Evolutionary conservation across 2,797 vertebrate species (phyloP), one percentile per base, ranked within the genome.

Genomic region (Luscinia megarhynchos): DNA sequence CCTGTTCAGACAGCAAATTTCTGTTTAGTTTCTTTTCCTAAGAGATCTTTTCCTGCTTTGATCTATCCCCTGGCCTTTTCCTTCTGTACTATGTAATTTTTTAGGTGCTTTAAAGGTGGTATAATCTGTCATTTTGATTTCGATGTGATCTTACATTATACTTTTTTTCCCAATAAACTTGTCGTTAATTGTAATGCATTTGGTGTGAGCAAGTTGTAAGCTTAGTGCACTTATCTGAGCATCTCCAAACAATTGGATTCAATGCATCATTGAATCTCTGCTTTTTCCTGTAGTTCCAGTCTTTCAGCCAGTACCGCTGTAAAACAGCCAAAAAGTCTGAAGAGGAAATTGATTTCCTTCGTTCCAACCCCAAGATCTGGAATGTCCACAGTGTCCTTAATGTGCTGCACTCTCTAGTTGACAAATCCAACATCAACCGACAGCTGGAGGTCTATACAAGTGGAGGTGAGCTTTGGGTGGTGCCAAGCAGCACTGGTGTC

Each of bases 371-470:
- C 38, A 99, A 99, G 97, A 99, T 99, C 97, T 99, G 99, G 99
- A 99, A 99, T 0, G 99, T 99, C 66, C 99, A 99, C 98, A 99
- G 99, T 2, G 99, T 99, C 79, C 98, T 99, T 68, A 99, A 99
- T 9, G 99, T 99, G 51, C 98, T 99, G 66, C 99, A 99, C 93
- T 99, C 99, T 13, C 97, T 99, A 55, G 99, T 99, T 16, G 99
- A 99, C 97, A 99, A 99, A 97, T 99, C 99, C 97, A 99, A 99
- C 97, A 99, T 99, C 90, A 99, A 99, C 97, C 97, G 99, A 10
- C 99, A 99, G 97, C 98, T 99, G n/a, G 99, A 99, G 96, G 98
- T 99, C 75, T 99, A 99, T 96, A 99, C 99, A 17, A 99, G 99
- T 4, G 99, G 99, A 98, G 99, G 99, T 99, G 89, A 98, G 97